Evolutionary conservation across 2,888 invertebrate species (phyloP).

Genomic region (Trichogramma evanescens): DNA sequence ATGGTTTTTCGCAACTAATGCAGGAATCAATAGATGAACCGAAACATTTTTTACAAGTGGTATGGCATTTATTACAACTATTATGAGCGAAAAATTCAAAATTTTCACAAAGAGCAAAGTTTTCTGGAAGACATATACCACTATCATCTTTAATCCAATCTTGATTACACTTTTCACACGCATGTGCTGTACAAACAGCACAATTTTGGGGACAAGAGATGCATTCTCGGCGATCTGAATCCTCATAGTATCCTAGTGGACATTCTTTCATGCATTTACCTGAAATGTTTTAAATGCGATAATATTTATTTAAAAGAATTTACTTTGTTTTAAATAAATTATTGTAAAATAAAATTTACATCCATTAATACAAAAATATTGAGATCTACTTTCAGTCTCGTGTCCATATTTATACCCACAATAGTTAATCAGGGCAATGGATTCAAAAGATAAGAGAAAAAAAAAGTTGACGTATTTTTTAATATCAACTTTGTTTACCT

Average conservation of each 20-base stretch:
- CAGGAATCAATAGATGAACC: conserved; percentile 69
- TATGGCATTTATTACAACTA: conserved; percentile 68
- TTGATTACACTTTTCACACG: conserved; percentile 66
- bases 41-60: conserved; percentile 75
- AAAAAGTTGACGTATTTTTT: neutral
- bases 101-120: conserved; percentile 60
- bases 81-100: conserved; percentile 65
- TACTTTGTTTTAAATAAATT: neutral
- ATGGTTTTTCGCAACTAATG: conserved; percentile 66
- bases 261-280: conserved; percentile 69
- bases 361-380: neutral
- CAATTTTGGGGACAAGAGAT: conserved; percentile 74
- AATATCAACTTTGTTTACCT: conserved; percentile 42
- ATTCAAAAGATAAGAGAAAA: too few relatives aligned
- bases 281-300: conserved; percentile 16
- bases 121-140: conserved; percentile 65
- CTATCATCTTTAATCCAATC: conserved; percentile 73
- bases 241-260: conserved; percentile 67
- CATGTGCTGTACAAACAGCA: conserved; percentile 63
- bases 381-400: too few relatives aligned
- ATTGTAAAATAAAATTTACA: neutral
- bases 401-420: too few relatives aligned
- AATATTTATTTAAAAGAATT: neutral
- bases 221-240: conserved; percentile 73
- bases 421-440: too few relatives aligned